Conservation (phyloP, 2,113 vertebrate species). For the Pomatorhinus ruficollis region DNA sequence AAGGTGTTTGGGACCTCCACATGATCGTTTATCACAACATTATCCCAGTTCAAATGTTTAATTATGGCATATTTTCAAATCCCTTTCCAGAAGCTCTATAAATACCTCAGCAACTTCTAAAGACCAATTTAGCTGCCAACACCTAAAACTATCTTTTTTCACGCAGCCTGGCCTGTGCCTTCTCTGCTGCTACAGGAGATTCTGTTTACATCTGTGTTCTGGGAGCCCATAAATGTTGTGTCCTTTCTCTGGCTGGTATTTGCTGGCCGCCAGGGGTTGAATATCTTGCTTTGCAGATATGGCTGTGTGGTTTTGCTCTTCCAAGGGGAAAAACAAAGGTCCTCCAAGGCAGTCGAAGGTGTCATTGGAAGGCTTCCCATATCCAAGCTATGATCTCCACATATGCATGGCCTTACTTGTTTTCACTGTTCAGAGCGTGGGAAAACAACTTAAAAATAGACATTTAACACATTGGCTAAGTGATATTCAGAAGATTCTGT, state of each 20-base stretch:
- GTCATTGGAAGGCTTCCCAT: background rate
- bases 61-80: slow-evolving; percentile 40
- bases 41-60: slow-evolving; percentile 47
- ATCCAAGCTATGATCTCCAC: background rate
- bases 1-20: slow-evolving; percentile 44
- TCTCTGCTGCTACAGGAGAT: background rate
- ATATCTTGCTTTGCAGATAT: background rate
- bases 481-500: background rate
- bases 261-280: background rate
- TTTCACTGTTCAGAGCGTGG: background rate
- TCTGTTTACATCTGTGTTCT: background rate
- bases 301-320: background rate
- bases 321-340: background rate
- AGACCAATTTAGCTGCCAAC: background rate
- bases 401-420: background rate
- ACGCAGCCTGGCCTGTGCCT: background rate
- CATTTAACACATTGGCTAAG: background rate
- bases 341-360: background rate
- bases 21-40: slow-evolving; percentile 56
- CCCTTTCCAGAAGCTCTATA: slow-evolving; percentile 26
- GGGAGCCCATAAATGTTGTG: background rate
- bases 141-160: slow-evolving; percentile 4
- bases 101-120: slow-evolving; percentile 26
- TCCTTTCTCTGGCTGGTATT: background rate
- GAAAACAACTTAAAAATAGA: background rate